Conservation (phyloP, 2,113 vertebrate species). For the Archocentrus centrarchus region DNA sequence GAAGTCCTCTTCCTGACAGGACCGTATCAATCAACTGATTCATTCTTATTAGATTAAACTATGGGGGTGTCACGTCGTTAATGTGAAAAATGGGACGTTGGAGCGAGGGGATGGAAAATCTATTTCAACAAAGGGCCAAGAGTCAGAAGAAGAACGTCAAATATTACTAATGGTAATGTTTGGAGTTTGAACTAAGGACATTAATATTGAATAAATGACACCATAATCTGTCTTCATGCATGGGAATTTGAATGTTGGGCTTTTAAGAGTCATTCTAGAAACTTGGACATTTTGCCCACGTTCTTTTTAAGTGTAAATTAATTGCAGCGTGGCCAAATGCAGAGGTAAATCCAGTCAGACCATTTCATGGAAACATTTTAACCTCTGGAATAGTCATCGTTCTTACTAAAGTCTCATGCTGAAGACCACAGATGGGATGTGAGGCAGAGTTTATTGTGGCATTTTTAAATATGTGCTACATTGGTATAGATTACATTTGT, state of each 20-base stretch:
- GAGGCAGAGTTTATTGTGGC: no score
- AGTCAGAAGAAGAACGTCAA: constrained; percentile 59
- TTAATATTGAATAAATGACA: constrained; percentile 56
- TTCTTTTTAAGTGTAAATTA: constrained; percentile 1
- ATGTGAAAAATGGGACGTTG: constrained; percentile 70
- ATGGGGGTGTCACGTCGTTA: constrained; percentile 69
- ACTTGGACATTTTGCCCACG: background rate
- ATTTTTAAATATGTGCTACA: background rate
- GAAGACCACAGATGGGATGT: no score
- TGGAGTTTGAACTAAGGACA: constrained; percentile 46
- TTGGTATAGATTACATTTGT: background rate
- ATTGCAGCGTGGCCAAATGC: background rate
- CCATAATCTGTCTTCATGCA: constrained; percentile 37
- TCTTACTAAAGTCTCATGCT: no score
- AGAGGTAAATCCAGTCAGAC: background rate
- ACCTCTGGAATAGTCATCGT: background rate
- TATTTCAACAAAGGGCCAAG: constrained; percentile 65
- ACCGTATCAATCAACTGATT: constrained; percentile 75
- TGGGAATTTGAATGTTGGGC: constrained; percentile 1
- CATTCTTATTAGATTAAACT: constrained; percentile 72
- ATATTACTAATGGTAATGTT: constrained; percentile 60
- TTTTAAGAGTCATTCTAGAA: constrained; percentile 15
- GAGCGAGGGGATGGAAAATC: constrained; percentile 63
- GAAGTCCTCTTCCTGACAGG: constrained; percentile 56
- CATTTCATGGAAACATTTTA: background rate